phyloP scores from a whole-genome alignment of 2,113 vertebrate genomes.

The Anser cygnoides region DNA sequence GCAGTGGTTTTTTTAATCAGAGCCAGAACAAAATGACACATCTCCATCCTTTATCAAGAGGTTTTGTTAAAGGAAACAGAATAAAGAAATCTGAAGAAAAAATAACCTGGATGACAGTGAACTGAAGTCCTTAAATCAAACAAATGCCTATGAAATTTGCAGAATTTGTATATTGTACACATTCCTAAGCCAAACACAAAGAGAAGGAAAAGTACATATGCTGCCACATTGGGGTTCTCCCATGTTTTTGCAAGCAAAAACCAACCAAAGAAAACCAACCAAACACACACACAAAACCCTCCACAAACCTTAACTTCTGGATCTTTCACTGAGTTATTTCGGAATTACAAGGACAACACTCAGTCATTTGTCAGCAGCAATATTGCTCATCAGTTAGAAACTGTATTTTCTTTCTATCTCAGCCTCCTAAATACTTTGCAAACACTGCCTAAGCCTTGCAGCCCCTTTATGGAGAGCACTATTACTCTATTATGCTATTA shows the following conservation, averaged over 20 bases:
- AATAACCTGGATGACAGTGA: not conserved
- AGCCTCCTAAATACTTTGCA: not conserved
- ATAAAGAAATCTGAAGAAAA: constrained; percentile 15
- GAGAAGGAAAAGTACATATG: not conserved
- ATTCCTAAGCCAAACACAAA: not conserved
- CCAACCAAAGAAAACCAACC: not conserved
- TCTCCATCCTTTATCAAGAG: not conserved
- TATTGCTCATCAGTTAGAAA: not conserved
- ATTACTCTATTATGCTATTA: not conserved
- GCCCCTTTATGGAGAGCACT: not conserved
- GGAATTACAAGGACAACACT: not conserved
- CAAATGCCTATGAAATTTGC: not conserved
- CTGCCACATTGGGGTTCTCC: not conserved
- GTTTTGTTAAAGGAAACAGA: not conserved
- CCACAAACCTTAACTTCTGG: not conserved
- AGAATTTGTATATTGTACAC: not conserved
- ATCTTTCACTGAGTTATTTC: not conserved
- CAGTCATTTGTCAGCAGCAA: not conserved
- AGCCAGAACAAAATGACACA: constrained; percentile 12
- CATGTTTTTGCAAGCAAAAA: not conserved
- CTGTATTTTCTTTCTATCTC: not conserved
- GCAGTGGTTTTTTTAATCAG: not conserved
- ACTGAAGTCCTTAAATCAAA: not conserved
- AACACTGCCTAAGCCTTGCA: not conserved
- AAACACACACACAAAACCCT: not conserved